These are phyloP conservation scores for Biston betularia DNA, from an alignment of 2,888 invertebrate genomes.

Conservation along the genomic window DNA sequence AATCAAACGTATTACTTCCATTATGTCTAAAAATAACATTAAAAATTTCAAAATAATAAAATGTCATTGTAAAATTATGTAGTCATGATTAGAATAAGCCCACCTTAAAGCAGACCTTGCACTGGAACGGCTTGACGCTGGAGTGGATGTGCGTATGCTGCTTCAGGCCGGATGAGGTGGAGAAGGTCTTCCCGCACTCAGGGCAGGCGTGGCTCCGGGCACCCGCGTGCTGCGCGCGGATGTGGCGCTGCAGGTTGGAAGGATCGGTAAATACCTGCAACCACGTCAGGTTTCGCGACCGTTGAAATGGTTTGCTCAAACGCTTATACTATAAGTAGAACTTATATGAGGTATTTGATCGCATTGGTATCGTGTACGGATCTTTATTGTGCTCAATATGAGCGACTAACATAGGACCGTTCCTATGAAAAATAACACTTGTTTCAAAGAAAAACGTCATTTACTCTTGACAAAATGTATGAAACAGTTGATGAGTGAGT, in stretches of 20 bases:
- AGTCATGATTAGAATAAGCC: conserved; percentile 42
- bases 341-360: neutral
- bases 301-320: conserved; percentile 53
- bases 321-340: conserved; percentile 5
- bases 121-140: conserved; percentile 98
- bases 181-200: conserved; percentile 99
- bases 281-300: conserved; percentile 82
- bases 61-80: no score
- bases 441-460: no score
- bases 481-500: no score
- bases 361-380: no score
- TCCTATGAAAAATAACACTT: no score
- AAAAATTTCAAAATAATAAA: no score
- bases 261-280: conserved; percentile 97
- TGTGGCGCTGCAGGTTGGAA: conserved; percentile 98
- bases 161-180: conserved; percentile 98
- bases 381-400: no score
- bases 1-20: neutral
- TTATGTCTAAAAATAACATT: no score
- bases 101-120: conserved; percentile 97
- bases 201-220: conserved; percentile 98
- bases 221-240: conserved; percentile 97
- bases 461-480: no score
- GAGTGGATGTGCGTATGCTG: conserved; percentile 99
- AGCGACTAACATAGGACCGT: no score